Base-by-base conservation (phyloP, 2,888 invertebrate genomes). In the Sisyra terminalis region DNA sequence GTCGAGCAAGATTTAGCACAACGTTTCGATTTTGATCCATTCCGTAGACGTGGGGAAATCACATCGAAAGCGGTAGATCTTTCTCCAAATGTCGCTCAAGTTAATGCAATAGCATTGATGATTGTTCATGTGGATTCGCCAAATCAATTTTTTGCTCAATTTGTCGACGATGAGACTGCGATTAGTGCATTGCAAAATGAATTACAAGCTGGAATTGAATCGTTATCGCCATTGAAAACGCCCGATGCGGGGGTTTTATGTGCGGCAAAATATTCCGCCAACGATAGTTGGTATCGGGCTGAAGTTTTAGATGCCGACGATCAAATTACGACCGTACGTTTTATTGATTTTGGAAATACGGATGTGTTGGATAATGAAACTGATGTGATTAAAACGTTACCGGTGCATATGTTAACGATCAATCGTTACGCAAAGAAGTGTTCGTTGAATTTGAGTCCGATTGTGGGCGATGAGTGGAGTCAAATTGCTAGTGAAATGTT, bases 211-310 rank as follows among this genome's bases (percentile, higher is more conserved):
- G 64, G 69, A 7, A 70, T 73, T 0, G 48, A 45, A 15, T 57
- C 59, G 1, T 67, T 74, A 55, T 56, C 67, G 0, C 66, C 71
- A 30, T 57, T 79, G 8, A 68, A 69, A 44, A 71, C 58, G 42
- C 67, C 72, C 2, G 71, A 73, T 37, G 64, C 73, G 44, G 77
- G 78, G 6, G 70, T 73, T 1, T 53, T 75, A 0, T 85, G 84
- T 51, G 67, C 78, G 39, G 90, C 92, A 1, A 77, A 81, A 53
- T 93, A 87, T 58, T 73, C 78, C 0, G 78, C 75, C 2, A 89
- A 94, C 55, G 78, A 81, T 32, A 72, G 74, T 48, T 97, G 96
- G 94, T 96, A 96, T 59, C 72, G 96, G 45, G 94, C 92, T 0
- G 78, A 78, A 55, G 79, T 96, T 7, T 71, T 92, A 32, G 88